Evolutionary conservation across 1,140 invertebrate species (phyloP), one percentile per base, ranked within the genome.

Genomic region (Bicyclus anynana): DNA sequence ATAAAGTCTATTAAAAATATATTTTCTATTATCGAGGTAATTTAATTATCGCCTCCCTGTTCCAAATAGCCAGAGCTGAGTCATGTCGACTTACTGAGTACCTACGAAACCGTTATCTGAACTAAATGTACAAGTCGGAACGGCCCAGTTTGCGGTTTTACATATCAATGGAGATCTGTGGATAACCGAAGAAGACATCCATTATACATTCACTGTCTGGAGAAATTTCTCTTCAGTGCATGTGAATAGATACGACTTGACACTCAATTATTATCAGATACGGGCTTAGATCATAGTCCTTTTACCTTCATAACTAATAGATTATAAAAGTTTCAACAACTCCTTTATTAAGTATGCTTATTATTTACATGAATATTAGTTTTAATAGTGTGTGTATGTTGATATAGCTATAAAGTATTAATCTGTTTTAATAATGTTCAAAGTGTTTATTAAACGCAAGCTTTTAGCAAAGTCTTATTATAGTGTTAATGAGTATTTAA

Each of bases 111-210:
- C 83, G 83, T 80, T 86, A 84, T 23, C 48, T 54, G 77, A 35
- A 20, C 83, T 70, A 80, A 77, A 85, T 79, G 64, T 59, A 74
- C 66, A 56, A 56, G 59, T 65, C 61, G 67, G 74, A 72, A 69
- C 69, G 77, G 58, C 82, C 75, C 53, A 75, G 67, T 74, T 66
- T 69, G 59, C 50, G 59, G 60, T 72, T 83, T 78, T 64, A 76
- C 78, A 80, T 85, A 76, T 80, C 77, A 81, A 83, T 84, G 64
- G 65, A 76, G 65, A 69, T 65, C 49, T 62, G 65, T 59, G 61
- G 55, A 73, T 68, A 59, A 62, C 54, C 58, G 40, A 26, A 57
- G 53, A 47, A 61, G 63, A 61, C 46, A 20, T 40, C 20, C 12
- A 50, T 48, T 33, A 53, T 54, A 53, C 53, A 58, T 38, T 47